Conservation (phyloP, 2,797 vertebrate species). For the Eospalax fontanierii region DNA sequence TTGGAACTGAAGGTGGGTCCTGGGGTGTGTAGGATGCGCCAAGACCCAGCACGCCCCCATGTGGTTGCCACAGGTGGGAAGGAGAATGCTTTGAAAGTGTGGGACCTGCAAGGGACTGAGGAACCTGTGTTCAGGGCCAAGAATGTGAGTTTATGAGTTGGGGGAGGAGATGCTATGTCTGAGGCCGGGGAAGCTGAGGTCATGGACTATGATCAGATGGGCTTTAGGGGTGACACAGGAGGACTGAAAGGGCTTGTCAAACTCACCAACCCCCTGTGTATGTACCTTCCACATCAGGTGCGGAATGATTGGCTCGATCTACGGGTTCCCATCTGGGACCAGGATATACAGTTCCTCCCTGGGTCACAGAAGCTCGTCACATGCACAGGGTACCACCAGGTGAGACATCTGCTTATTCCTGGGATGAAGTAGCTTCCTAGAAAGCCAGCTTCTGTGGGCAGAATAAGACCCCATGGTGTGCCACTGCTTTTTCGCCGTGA, state of each 20-base stretch:
- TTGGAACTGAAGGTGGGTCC: conserved; percentile 91
- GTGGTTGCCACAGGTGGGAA: conserved; percentile 93
- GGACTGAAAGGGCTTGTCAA: background rate
- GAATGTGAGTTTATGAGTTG: conserved; percentile 90
- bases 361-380: conserved; percentile 93
- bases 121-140: conserved; percentile 92
- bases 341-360: conserved; percentile 94
- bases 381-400: conserved; percentile 94
- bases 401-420: conserved; percentile 68
- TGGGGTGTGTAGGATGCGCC: conserved; percentile 92
- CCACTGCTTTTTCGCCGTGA: background rate
- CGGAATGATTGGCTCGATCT: conserved; percentile 95
- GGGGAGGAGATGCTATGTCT: background rate
- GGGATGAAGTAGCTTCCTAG: background rate
- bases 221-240: background rate
- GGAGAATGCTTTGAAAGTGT: conserved; percentile 94
- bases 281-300: conserved; percentile 83
- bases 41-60: conserved; percentile 86
- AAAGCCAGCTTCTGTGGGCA: background rate
- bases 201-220: background rate
- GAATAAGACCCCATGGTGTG: too few species aligned
- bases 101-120: conserved; percentile 93
- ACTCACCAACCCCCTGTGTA: background rate
- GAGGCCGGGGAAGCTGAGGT: background rate
- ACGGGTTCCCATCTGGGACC: conserved; percentile 93